These are phyloP conservation scores for Eunapius fragilis DNA, from an alignment of 37 sponge, comb jelly and placozoan species.

Conservation along the genomic window DNA sequence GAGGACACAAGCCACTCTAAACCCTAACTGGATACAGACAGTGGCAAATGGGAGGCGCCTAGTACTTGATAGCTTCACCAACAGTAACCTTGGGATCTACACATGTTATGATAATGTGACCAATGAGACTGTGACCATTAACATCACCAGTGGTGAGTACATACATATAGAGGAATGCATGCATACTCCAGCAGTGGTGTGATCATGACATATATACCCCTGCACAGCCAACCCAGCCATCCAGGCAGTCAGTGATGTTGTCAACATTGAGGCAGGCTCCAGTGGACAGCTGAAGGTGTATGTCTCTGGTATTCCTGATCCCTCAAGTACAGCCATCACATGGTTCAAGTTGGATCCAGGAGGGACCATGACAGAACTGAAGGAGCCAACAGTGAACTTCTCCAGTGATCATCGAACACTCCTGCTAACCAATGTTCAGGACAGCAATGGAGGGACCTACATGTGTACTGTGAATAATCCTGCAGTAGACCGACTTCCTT, in stretches of 20 bases:
- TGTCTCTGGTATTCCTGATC: background rate
- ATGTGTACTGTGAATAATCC: background rate
- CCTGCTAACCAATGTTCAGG: background rate
- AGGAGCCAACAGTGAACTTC: background rate
- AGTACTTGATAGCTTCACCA: background rate
- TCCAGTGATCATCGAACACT: background rate
- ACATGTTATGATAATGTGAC: slow-evolving; percentile 13
- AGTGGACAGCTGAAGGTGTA: background rate
- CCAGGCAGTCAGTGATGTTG: background rate
- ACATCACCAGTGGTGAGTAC: slow-evolving; percentile 18
- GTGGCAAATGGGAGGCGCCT: background rate
- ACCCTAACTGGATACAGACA: background rate
- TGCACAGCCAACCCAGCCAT: background rate
- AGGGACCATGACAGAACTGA: background rate
- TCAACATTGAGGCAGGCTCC: background rate
- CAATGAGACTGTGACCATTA: background rate
- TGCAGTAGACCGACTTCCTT: background rate
- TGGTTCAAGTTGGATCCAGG: background rate
- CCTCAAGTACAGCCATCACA: background rate
- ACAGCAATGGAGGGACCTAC: background rate
- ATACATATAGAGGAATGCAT: no score
- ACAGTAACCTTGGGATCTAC: slow-evolving; percentile 10
- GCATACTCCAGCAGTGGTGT: background rate
- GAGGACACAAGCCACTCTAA: background rate
- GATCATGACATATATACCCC: background rate